Percentiles rank a stretch among this genome's conserved stretches.
Evolutionary conservation across 2,113 vertebrate genomes (phyloP).

Genomic region (Dicentrarchus labrax): DNA sequence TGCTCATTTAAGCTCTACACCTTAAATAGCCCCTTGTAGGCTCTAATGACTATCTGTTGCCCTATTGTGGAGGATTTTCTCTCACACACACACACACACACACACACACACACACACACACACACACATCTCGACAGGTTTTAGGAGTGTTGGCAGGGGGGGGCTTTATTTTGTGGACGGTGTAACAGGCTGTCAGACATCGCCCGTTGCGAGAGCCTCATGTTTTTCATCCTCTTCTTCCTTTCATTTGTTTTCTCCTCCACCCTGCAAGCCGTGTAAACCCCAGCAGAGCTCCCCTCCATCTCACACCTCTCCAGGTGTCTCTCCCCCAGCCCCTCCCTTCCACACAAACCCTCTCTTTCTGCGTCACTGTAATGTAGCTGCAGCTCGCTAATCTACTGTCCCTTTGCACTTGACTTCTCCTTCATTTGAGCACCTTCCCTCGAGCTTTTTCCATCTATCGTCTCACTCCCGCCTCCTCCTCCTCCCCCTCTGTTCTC

Average conservation of each 20-base stretch:
- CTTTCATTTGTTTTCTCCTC: conserved; percentile 59
- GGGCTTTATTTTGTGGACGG: conserved; percentile 28
- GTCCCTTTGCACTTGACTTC: conserved; percentile 42
- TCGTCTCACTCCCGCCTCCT: conserved; percentile 1
- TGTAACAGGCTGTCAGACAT: conserved; percentile 65
- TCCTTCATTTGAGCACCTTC: conserved; percentile 46
- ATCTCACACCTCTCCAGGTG: conserved; percentile 55
- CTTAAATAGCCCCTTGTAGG: conserved; percentile 4
- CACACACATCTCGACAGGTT: neutral
- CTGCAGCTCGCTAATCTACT: conserved; percentile 43
- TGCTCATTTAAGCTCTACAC: conserved; percentile 15
- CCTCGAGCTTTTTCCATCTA: conserved; percentile 39
- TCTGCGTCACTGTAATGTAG: conserved; percentile 24
- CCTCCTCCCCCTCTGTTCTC: conserved; percentile 9
- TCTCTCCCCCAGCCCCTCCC: neutral
- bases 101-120: neutral
- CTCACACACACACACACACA: too few species aligned
- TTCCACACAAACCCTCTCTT: conserved; percentile 20
- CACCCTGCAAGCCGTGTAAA: neutral
- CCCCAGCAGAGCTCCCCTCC: conserved; percentile 33
- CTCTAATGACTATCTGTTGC: neutral
- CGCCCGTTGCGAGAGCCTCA: conserved; percentile 58
- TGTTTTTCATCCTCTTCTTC: conserved; percentile 52
- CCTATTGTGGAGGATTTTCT: conserved; percentile 20
- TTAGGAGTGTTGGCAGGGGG: conserved; percentile 16